These are phyloP conservation scores for Rhingia campestris DNA, from an alignment of 2,888 invertebrate genomes.

Conservation along the genomic window DNA sequence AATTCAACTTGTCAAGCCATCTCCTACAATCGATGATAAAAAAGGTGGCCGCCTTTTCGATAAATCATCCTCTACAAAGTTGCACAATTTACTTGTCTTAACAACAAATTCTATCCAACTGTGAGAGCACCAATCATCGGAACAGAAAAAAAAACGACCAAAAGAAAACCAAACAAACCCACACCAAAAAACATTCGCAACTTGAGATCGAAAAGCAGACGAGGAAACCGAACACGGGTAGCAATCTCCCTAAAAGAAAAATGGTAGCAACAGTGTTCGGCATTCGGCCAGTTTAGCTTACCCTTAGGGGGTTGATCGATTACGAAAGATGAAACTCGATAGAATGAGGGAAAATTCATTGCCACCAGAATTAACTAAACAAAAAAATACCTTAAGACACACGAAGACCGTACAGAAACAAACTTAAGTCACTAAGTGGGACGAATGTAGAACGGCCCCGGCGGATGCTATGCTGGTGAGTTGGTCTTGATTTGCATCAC, in stretches of 20 bases:
- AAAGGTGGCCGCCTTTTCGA: background rate
- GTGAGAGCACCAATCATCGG: slow-evolving; percentile 58
- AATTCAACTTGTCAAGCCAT: slow-evolving; percentile 6
- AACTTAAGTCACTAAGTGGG: slow-evolving; percentile 52
- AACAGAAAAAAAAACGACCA: slow-evolving; percentile 8
- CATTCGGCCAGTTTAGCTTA: slow-evolving; percentile 63
- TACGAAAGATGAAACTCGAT: slow-evolving; percentile 68
- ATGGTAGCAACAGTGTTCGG: slow-evolving; percentile 44
- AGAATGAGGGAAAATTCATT: slow-evolving; percentile 66
- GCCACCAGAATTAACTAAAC: slow-evolving; percentile 66
- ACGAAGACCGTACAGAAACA: slow-evolving; percentile 26
- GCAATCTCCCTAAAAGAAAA: slow-evolving; percentile 45
- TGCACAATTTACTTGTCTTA: slow-evolving; percentile 31
- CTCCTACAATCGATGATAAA: slow-evolving; percentile 26
- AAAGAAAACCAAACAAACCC: slow-evolving; percentile 17
- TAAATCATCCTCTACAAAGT: slow-evolving; percentile 55
- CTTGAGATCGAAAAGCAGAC: background rate
- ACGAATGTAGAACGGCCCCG: slow-evolving; percentile 24
- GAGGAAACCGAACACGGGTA: slow-evolving; percentile 60
- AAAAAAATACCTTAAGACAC: slow-evolving; percentile 9
- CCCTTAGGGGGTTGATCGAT: slow-evolving; percentile 74
- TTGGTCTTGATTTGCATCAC: slow-evolving; percentile 67
- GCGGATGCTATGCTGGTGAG: slow-evolving; percentile 37
- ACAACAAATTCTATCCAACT: slow-evolving; percentile 63
- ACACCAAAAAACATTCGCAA: slow-evolving; percentile 11